These are phyloP conservation scores for Eledona agricola DNA, from an alignment of 2,888 invertebrate genomes.

Conservation along the genomic window DNA sequence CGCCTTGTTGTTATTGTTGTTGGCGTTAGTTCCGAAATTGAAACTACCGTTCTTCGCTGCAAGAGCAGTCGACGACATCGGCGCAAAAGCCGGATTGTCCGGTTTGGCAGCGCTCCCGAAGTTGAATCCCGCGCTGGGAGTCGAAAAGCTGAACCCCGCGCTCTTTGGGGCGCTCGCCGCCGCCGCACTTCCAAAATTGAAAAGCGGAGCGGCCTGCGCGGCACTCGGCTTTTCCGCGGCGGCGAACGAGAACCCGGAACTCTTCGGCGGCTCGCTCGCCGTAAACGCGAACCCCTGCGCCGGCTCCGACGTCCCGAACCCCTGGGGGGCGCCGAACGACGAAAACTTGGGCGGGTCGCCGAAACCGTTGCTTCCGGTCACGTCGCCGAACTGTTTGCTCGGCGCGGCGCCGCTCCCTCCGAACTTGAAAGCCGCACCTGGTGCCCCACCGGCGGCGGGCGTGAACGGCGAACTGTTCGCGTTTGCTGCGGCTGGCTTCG, in stretches of 20 bases:
- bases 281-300: no score
- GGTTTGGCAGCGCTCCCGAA: conserved; percentile 51
- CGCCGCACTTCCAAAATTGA: conserved; percentile 30
- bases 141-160: conserved; percentile 37
- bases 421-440: conserved; percentile 35
- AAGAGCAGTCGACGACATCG: not conserved
- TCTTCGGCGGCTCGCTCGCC: no score
- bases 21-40: conserved; percentile 51
- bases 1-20: conserved; percentile 46
- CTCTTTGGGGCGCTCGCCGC: conserved; percentile 32
- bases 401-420: conserved; percentile 9
- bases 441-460: not conserved
- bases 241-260: conserved; percentile 52
- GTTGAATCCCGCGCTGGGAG: conserved; percentile 52
- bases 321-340: no score
- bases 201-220: conserved; percentile 27
- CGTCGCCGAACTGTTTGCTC: not conserved
- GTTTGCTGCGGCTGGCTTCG: conserved; percentile 14
- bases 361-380: conserved; percentile 5
- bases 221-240: conserved; percentile 44
- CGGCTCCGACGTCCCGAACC: no score
- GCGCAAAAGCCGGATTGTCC: conserved; percentile 15
- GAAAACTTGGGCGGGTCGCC: no score
- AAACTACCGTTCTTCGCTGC: conserved; percentile 52
- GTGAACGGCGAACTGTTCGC: conserved; percentile 1